Conservation (phyloP, 2,888 invertebrate species). For the Archaeoteleia sp. region DNA sequence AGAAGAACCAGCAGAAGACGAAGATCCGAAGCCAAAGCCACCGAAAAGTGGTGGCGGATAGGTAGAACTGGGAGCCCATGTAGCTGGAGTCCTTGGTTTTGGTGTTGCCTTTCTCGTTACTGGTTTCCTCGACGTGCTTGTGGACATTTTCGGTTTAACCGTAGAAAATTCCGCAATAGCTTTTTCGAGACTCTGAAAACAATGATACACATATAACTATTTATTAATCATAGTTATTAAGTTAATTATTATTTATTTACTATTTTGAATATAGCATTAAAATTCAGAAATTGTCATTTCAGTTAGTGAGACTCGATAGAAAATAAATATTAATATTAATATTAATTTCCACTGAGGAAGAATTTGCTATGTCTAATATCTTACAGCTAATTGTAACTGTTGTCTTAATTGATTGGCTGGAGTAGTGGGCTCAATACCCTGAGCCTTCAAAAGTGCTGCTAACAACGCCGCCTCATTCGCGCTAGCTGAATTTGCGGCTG, state of each 20-base stretch:
- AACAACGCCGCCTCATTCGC: constrained; percentile 81
- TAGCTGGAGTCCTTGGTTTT: constrained; percentile 72
- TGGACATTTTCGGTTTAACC: constrained; percentile 38
- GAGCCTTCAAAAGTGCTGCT: constrained; percentile 82
- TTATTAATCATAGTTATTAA: not conserved
- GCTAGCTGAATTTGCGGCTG: constrained; percentile 55
- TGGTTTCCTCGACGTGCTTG: constrained; percentile 40
- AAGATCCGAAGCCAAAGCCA: constrained; percentile 62
- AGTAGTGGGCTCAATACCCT: constrained; percentile 84
- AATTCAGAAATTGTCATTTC: no score
- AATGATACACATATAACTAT: constrained; percentile 2
- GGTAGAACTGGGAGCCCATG: constrained; percentile 69
- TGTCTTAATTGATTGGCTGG: constrained; percentile 78
- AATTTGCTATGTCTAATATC: constrained; percentile 58
- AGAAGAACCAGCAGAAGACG: constrained; percentile 20
- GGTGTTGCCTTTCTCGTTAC: constrained; percentile 58
- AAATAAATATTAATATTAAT: constrained; percentile 4
- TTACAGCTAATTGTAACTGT: constrained; percentile 78
- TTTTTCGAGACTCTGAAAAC: constrained; percentile 29
- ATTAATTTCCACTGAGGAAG: not conserved
- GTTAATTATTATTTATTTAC: no score
- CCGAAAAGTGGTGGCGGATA: constrained; percentile 71
- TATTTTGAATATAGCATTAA: no score
- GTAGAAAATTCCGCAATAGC: constrained; percentile 8
- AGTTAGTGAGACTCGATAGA: no score